phyloP scores from a whole-genome alignment of 2,113 vertebrate species.

The Ciconia stormi region DNA sequence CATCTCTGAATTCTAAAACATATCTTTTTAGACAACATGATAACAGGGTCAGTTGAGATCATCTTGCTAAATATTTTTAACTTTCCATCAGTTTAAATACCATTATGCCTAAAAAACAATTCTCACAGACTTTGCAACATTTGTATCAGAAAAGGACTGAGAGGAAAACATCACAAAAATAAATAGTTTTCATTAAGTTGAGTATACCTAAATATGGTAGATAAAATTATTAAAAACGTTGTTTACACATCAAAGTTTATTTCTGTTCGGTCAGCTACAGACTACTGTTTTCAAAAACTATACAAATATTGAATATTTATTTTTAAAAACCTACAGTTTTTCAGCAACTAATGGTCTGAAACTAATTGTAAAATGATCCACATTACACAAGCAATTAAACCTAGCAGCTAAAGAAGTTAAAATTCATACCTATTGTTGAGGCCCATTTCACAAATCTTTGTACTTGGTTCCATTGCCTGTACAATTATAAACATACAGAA shows the following conservation, averaged over 20 bases:
- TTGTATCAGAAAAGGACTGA: background rate
- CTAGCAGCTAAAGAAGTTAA: background rate
- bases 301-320: background rate
- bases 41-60: background rate
- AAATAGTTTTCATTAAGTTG: background rate
- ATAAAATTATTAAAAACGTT: background rate
- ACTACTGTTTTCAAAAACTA: background rate
- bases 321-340: rapidly evolving
- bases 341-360: background rate
- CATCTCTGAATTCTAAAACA: background rate
- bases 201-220: background rate
- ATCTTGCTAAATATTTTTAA: background rate
- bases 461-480: slow-evolving; percentile 70
- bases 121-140: background rate
- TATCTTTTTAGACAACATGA: background rate
- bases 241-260: background rate
- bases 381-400: background rate
- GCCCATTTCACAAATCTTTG: slow-evolving; percentile 62
- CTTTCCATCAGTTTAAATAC: background rate
- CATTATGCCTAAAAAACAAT: background rate
- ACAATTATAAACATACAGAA: slow-evolving; percentile 23
- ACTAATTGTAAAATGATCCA: background rate
- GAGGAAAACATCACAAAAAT: background rate
- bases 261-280: background rate
- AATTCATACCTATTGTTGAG: slow-evolving; percentile 64